A percentile compares a stretch with the other conserved stretches of the same genome.
These are phyloP conservation scores for Glaucidium brasilianum DNA, from an alignment of 2,113 vertebrate species.

Conservation along the genomic window DNA sequence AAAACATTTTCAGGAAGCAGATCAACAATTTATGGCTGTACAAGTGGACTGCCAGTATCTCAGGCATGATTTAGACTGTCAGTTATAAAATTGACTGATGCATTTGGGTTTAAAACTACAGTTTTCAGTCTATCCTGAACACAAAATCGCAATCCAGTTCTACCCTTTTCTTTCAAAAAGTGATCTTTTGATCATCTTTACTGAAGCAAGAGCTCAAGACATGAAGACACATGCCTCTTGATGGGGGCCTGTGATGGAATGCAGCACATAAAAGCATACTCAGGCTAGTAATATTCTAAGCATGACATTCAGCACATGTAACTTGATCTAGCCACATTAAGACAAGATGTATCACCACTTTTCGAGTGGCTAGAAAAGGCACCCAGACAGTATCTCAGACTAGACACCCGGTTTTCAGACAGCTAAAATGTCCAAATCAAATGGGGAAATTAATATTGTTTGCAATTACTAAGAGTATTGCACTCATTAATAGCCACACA, in stretches of 20 bases:
- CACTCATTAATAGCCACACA: not conserved
- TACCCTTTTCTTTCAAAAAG: not conserved
- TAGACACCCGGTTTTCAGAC: not conserved
- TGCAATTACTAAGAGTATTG: not conserved
- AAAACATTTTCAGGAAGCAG: conserved; percentile 5
- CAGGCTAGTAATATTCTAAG: not conserved
- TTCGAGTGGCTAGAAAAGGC: not conserved
- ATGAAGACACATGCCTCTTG: not conserved
- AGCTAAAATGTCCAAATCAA: not conserved
- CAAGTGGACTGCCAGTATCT: not conserved
- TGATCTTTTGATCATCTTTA: not conserved
- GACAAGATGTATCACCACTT: not conserved
- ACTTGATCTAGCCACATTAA: not conserved
- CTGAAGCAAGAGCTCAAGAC: not conserved
- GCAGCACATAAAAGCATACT: not conserved
- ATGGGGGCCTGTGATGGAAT: not conserved
- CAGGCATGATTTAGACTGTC: not conserved
- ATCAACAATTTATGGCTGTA: not conserved
- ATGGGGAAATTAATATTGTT: not conserved
- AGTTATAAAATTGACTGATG: not conserved
- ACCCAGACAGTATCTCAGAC: not conserved
- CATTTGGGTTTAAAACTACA: not conserved
- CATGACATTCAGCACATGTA: not conserved
- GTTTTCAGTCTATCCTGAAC: not conserved
- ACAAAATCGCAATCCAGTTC: not conserved